Percentiles rank a stretch among this genome's conserved stretches.
Evolutionary conservation across 2,888 invertebrate genomes (phyloP).

Genomic region (Rotaria magnacalcarata): DNA sequence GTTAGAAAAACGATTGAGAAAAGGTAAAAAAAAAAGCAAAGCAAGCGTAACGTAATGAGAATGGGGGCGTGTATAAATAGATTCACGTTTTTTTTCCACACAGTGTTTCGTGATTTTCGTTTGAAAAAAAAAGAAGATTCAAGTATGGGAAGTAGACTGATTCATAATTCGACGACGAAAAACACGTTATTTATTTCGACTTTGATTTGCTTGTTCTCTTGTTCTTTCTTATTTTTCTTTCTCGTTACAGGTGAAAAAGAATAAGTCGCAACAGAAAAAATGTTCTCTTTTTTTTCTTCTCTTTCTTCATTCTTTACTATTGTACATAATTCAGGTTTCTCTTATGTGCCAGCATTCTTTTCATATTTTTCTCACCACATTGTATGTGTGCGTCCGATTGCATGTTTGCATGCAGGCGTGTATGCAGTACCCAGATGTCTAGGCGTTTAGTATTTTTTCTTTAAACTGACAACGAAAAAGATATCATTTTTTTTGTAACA

Average conservation of each 20-base stretch:
- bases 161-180: not conserved
- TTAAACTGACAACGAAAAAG: not conserved
- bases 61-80: not conserved
- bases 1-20: not conserved
- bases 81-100: not conserved
- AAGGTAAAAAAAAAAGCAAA: not conserved
- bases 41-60: not conserved
- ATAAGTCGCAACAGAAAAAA: not conserved
- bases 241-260: not conserved
- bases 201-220: not conserved
- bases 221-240: not conserved
- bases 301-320: not conserved
- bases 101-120: not conserved
- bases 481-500: not conserved
- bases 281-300: not conserved
- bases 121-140: not conserved
- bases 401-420: not conserved
- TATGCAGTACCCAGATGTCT: not conserved
- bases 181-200: constrained; percentile 13
- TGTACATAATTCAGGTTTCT: not conserved
- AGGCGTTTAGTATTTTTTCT: not conserved
- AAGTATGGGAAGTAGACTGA: not conserved
- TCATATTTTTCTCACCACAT: not conserved
- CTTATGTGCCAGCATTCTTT: not conserved
- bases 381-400: not conserved